Base-by-base conservation (phyloP, 2,797 vertebrate species). In the Rhincodon typus region DNA sequence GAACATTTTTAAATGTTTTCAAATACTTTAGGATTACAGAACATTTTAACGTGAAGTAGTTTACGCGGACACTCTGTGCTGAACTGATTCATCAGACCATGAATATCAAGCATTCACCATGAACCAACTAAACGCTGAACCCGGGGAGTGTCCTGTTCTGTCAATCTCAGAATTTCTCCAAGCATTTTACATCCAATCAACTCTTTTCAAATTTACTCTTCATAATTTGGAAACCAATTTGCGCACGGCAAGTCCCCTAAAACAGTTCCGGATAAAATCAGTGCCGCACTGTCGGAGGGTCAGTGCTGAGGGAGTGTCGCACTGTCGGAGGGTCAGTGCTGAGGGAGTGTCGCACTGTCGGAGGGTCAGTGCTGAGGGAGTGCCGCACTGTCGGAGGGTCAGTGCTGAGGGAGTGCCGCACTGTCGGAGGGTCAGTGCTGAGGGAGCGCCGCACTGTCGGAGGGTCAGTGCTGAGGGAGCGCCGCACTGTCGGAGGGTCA, bases 1-100 rank as follows among this genome's bases (percentile, higher is more conserved):
- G 87, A 90, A 90, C 53, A n/a, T n/a, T n/a, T 62, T 62, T 66
- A 30, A 66, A 90, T 90, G 57, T 90, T 90, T 62, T 90, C 87
- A 90, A 57, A 90, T 66, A n/a, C 53, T 90, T 90, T 90, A 53
- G 0, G 34, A 90, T 90, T 15, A 34, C 12, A 2, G 50, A n/a
- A 57, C 0, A 17, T 62, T 57, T 62, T 62, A 6, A 62, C 6
- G 17, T n/a, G 57, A 90, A n/a, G 4, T 13, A 6, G 53, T 7
- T 66, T 90, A 90, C 62, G 34, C 53, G 30, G 87, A 62, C 53
- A 62, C 4, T 17, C 1, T 30, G 27, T 66, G 57, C 13, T n/a
- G 19, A 46, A 90, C 53, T 19, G 4, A 34, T 17, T 66, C 57
- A 30, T 90, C 12, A 19, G 53, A 62, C 15, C 17, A 6, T 62